Percentiles rank a stretch among this genome's conserved stretches.
Conservation (phyloP, 2,797 vertebrate genomes). For the Peromyscus attwateri region DNA sequence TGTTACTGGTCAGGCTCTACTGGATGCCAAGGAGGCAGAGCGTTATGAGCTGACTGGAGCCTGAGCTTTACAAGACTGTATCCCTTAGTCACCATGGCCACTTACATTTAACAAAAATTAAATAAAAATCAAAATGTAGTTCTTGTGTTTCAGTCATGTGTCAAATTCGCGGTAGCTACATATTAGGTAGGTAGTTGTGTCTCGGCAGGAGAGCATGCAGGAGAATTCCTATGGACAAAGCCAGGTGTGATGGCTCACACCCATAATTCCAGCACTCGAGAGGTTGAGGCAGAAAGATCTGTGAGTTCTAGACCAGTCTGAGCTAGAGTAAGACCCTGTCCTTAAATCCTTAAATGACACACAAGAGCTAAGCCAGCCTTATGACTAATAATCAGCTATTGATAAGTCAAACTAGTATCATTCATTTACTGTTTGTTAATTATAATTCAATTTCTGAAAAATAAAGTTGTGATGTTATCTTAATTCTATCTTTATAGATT, state of each 20-base stretch:
- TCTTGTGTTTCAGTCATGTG: neutral
- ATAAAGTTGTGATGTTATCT: neutral
- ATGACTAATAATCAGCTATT: neutral
- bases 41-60: neutral
- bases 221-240: neutral
- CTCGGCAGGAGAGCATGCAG: neutral
- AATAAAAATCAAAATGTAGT: constrained; percentile 46
- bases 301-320: neutral
- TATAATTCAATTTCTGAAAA: constrained; percentile 43
- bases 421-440: neutral
- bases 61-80: neutral
- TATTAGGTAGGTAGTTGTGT: too few relatives aligned
- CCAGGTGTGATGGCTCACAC: neutral
- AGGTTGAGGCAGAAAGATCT: neutral
- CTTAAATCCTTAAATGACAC: neutral
- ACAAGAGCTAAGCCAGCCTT: neutral
- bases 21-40: neutral
- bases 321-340: neutral
- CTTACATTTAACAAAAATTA: constrained; percentile 49
- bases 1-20: neutral
- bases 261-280: neutral
- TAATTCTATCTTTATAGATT: constrained; percentile 35
- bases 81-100: neutral
- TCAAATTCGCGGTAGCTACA: neutral
- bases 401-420: neutral